phyloP scores from a whole-genome alignment of 30 jellyfish, hydroid and myxozoan genomes.

The Phacellophora camtschatica region DNA sequence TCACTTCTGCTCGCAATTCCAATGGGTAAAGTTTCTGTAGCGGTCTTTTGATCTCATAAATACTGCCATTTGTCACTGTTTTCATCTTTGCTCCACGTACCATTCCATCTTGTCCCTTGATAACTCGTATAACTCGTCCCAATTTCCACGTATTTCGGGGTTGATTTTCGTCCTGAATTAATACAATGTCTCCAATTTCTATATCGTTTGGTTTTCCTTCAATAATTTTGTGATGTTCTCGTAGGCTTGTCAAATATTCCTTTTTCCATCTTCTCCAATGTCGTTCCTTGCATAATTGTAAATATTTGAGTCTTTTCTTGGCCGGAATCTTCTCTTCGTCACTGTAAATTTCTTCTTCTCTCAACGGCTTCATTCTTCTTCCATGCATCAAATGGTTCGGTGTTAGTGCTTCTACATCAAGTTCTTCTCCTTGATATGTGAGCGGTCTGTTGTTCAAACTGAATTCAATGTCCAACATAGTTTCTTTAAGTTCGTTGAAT shows the following conservation, averaged over 20 bases:
- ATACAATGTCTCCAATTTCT: neutral
- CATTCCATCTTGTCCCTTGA: neutral
- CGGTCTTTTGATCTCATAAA: neutral
- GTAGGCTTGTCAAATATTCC: neutral
- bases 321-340: neutral
- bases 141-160: constrained; percentile 1
- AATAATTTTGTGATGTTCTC: constrained; percentile 4
- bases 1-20: neutral
- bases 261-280: constrained; percentile 23
- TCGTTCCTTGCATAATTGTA: neutral
- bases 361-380: neutral
- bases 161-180: neutral
- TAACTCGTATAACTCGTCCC: neutral
- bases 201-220: neutral
- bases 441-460: constrained; percentile 28
- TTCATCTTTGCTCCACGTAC: neutral
- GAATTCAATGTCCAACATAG: neutral
- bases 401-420: neutral
- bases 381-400: constrained; percentile 14
- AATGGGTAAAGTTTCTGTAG: neutral
- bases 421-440: constrained; percentile 7
- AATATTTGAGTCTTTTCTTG: neutral
- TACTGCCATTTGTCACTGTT: neutral
- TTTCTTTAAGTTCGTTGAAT: neutral
- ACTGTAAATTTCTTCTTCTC: neutral